Conservation (phyloP, 2,888 invertebrate genomes). For the Yponomeuta plumbellus region DNA sequence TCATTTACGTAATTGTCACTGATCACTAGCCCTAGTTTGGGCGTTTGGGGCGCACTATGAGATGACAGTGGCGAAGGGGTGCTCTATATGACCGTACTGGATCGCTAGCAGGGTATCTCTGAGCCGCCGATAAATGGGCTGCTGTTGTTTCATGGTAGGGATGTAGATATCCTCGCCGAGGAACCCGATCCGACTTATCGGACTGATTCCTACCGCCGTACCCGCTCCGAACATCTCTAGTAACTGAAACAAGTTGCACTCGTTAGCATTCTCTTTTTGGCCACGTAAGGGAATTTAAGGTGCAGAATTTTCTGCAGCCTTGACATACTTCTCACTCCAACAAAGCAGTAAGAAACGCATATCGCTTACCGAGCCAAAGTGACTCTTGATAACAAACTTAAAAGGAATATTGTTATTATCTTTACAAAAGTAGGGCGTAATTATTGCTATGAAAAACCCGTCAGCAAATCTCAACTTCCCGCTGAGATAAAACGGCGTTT, state of each 20-base stretch:
- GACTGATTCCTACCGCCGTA: conserved; percentile 96
- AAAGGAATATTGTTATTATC: neutral
- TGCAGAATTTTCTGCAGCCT: neutral
- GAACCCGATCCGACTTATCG: conserved; percentile 91
- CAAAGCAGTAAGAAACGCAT: too few species aligned
- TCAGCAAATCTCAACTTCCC: neutral
- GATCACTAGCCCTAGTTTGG: neutral
- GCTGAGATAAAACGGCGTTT: neutral
- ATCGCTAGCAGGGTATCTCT: conserved; percentile 89
- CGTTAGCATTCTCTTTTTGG: neutral
- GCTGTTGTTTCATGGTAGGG: conserved; percentile 83
- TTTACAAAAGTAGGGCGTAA: neutral
- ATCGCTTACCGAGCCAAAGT: too few species aligned
- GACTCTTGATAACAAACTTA: too few species aligned
- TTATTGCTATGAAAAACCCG: neutral
- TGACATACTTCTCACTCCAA: too few species aligned
- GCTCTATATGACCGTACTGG: conserved; percentile 90
- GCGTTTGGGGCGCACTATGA: conserved; percentile 40
- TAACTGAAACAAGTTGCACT: conserved; percentile 77
- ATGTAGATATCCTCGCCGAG: conserved; percentile 80
- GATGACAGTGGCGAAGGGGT: conserved; percentile 84
- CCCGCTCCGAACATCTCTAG: conserved; percentile 98
- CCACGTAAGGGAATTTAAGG: too few species aligned
- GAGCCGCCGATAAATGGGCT: conserved; percentile 84
- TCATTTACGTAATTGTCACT: conserved; percentile 7